Evolutionary conservation across 1,140 invertebrate species (phyloP).

Genomic region (Lordiphosa collinella): DNA sequence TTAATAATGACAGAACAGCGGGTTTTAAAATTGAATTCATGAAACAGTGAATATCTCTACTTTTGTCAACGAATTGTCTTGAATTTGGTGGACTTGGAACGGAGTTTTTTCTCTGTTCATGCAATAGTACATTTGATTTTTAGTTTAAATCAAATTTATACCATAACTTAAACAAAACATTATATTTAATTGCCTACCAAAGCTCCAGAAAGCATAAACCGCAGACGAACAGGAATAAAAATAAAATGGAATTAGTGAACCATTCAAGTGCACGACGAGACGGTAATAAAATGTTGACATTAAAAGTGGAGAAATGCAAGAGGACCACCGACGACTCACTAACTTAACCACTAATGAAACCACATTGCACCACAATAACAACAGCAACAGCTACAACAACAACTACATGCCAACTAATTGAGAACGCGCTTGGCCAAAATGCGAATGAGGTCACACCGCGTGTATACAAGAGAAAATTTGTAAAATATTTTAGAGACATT

Average conservation of each 20-base stretch:
- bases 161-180: too few relatives aligned
- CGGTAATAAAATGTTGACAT: constrained; percentile 25
- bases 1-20: too few relatives aligned
- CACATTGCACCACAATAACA: constrained; percentile 31
- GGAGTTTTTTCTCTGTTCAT: too few relatives aligned
- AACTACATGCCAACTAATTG: constrained; percentile 35
- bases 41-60: too few relatives aligned
- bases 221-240: constrained; percentile 1
- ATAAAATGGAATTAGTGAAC: constrained; percentile 7
- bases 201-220: not conserved
- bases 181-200: too few relatives aligned
- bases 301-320: constrained; percentile 18
- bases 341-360: constrained; percentile 41
- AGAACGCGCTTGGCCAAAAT: constrained; percentile 35
- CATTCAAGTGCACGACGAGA: constrained; percentile 3
- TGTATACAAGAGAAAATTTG: constrained; percentile 5
- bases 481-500: constrained; percentile 15
- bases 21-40: too few relatives aligned
- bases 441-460: constrained; percentile 39
- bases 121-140: too few relatives aligned
- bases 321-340: constrained; percentile 12
- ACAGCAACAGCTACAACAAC: constrained; percentile 8
- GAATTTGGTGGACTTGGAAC: too few relatives aligned
- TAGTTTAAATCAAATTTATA: too few relatives aligned
- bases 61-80: too few relatives aligned